Conservation (phyloP, 2,797 vertebrate genomes). For the Enteromius treurensis region DNA sequence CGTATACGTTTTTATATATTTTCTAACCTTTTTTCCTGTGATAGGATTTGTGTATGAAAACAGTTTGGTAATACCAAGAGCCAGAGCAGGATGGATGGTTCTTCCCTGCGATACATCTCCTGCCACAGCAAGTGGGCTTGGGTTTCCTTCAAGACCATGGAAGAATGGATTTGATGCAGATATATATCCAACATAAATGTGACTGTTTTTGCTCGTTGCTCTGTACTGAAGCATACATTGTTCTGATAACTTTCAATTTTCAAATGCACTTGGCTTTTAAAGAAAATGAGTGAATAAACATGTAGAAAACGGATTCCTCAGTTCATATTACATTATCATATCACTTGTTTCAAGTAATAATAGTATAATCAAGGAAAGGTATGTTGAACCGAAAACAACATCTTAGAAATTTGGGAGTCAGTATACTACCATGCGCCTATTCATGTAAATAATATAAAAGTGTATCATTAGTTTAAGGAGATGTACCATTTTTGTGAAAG, state of each 20-base stretch:
- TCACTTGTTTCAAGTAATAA: not conserved
- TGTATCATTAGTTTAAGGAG: not conserved
- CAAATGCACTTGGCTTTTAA: not conserved
- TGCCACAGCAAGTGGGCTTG: slow-evolving; percentile 1
- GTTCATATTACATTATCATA: not conserved
- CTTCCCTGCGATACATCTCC: not conserved
- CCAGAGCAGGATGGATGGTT: slow-evolving; percentile 67
- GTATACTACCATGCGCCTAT: not conserved
- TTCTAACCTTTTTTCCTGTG: slow-evolving; percentile 34
- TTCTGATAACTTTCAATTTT: not conserved
- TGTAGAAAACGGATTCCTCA: not conserved
- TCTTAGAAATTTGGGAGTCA: not conserved
- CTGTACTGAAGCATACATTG: not conserved
- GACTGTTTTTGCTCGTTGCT: not conserved
- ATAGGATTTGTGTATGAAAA: slow-evolving; percentile 66
- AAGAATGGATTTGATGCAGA: slow-evolving; percentile 21
- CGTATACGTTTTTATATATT: not conserved
- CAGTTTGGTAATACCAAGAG: slow-evolving; percentile 67
- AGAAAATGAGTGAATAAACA: not conserved
- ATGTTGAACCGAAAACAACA: not conserved
- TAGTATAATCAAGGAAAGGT: not conserved
- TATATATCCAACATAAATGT: slow-evolving; percentile 3
- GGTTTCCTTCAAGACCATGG: slow-evolving; percentile 20
- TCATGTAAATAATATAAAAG: not conserved
- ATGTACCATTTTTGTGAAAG: not conserved